These are phyloP conservation scores for Eumacrocentrus americanus DNA, from an alignment of 2,888 invertebrate genomes.

Conservation along the genomic window DNA sequence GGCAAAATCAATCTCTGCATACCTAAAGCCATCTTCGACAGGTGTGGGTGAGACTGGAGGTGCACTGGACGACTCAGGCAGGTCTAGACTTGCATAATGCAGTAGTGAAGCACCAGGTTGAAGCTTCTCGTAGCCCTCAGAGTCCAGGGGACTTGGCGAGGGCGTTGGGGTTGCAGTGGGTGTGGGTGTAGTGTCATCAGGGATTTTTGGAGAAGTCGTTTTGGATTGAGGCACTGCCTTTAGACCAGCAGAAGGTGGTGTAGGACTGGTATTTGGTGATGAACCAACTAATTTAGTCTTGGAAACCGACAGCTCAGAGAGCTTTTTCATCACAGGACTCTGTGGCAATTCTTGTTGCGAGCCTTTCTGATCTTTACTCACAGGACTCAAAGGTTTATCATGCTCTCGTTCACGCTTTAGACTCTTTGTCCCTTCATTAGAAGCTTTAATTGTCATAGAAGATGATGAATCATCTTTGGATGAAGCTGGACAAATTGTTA, in stretches of 20 bases:
- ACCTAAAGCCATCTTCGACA: conserved; percentile 65
- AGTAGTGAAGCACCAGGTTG: conserved; percentile 59
- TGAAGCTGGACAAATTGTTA: conserved; percentile 22
- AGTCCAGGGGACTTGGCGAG: conserved; percentile 63
- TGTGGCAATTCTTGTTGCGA: conserved; percentile 34
- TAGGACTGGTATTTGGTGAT: conserved; percentile 48
- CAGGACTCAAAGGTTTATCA: conserved; percentile 37
- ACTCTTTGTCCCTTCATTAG: conserved; percentile 11
- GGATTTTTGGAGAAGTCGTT: conserved; percentile 35
- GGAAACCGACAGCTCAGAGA: conserved; percentile 48
- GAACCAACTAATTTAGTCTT: conserved; percentile 51
- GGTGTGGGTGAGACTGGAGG: conserved; percentile 59
- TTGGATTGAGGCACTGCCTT: conserved; percentile 36
- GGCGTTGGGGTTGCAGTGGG: conserved; percentile 49
- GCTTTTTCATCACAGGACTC: conserved; percentile 50
- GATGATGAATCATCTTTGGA: conserved; percentile 5
- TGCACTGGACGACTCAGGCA: conserved; percentile 61
- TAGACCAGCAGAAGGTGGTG: conserved; percentile 36
- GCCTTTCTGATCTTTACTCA: conserved; percentile 23
- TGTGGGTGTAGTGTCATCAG: conserved; percentile 47
- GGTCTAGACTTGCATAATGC: conserved; percentile 72
- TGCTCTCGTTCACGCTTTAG: conserved; percentile 17
- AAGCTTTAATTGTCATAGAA: conserved; percentile 9
- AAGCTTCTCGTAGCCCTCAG: conserved; percentile 59
- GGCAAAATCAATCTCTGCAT: conserved; percentile 83